Evolutionary conservation across 2,113 vertebrate species (phyloP), one percentile per base, ranked within the genome.

Genomic region (Coregonus clupeaformis): DNA sequence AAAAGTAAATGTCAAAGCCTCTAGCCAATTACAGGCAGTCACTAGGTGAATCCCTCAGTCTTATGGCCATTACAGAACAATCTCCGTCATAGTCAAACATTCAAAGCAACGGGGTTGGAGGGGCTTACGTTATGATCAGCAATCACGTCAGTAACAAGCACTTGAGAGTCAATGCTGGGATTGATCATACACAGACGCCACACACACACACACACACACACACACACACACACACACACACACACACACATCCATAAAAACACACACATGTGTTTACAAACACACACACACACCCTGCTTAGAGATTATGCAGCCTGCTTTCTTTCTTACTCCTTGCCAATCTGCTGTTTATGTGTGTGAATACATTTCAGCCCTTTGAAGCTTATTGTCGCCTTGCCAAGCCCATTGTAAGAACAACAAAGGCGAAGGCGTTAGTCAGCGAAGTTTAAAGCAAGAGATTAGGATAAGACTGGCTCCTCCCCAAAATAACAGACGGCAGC

Each of bases 231-330:
- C 62, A 68, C 0, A 14, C 68, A 80, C 77, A 80, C 20, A 59
- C 32, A 62, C 55, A 36, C 45, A 70, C 47, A 55, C 24, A 27
- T 11, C 6, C 64, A n/a, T n/a, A n/a, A n/a, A n/a, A n/a, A n/a
- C n/a, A 62, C 22, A 69, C 0, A 42, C 45, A 36, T 11, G 52
- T 4, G 20, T 52, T 13, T 7, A 69, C 32, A 49, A 22, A 69
- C 42, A n/a, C 7, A 13, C 25, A 52, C 6, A 67, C 72, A 81
- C 85, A 82, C 65, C 65, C 18, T 20, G 18, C 30, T 67, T 6
- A 0, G 69, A 85, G 77, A 86, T 85, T 82, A 80, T 76, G 73
- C 18, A 27, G 74, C 62, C 66, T 55, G 76, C 79, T 78, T 84
- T 77, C 63, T 69, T 78, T 52, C 73, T 71, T 64, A 78, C 68